These are phyloP conservation scores for Drosophila greeni DNA, from an alignment of 2,888 invertebrate genomes.

Conservation along the genomic window DNA sequence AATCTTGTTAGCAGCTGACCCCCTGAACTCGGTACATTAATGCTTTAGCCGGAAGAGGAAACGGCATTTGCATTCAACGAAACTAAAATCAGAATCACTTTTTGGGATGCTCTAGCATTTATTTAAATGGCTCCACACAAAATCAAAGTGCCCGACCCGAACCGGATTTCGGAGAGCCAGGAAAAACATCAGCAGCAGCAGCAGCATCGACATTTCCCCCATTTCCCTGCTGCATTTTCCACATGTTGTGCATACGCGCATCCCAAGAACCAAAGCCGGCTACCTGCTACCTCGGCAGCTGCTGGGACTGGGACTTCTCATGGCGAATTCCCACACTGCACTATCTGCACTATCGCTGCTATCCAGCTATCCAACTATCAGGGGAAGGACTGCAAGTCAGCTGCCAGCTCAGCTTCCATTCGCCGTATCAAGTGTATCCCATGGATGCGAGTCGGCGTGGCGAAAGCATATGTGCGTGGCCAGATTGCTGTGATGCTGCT, in stretches of 20 bases:
- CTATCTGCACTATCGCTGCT: conserved; percentile 43
- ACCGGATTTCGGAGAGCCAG: conserved; percentile 34
- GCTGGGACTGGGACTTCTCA: conserved; percentile 55
- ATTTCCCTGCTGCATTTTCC: conserved; percentile 53
- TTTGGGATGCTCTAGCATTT: conserved; percentile 22
- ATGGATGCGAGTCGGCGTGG: conserved; percentile 31
- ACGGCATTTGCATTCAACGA: conserved; percentile 30
- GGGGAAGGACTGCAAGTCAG: conserved; percentile 69
- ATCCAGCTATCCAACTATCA: conserved; percentile 34
- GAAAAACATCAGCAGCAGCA: conserved; percentile 21
- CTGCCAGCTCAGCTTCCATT: conserved; percentile 47
- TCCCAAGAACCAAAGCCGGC: conserved; percentile 28
- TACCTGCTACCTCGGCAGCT: conserved; percentile 36
- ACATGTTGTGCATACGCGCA: conserved; percentile 61
- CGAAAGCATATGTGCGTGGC: conserved; percentile 59
- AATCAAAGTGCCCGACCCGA: conserved; percentile 33
- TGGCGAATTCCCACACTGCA: conserved; percentile 65
- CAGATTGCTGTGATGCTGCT: conserved; percentile 47
- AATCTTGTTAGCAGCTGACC: conserved; percentile 56
- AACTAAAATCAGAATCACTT: conserved; percentile 17
- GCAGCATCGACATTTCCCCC: conserved; percentile 33
- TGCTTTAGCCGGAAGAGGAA: conserved; percentile 49
- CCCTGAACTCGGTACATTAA: conserved; percentile 22
- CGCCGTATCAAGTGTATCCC: conserved; percentile 60
- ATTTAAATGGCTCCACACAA: conserved; percentile 54